Conservation (phyloP, 2,797 vertebrate genomes). For the Coluber constrictor region DNA sequence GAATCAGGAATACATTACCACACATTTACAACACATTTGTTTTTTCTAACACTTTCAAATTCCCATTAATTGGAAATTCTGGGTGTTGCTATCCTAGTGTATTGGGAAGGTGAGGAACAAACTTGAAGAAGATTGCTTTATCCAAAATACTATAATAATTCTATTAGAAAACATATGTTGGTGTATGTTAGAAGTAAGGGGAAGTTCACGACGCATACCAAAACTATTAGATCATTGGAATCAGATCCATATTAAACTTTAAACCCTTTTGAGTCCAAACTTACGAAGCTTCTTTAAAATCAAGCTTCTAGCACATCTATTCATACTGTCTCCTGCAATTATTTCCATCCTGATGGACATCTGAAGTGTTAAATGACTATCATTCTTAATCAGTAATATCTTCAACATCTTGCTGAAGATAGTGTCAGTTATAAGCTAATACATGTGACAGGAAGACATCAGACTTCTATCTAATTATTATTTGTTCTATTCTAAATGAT, state of each 20-base stretch:
- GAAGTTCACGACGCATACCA: not conserved
- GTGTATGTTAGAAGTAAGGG: not conserved
- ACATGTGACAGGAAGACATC: not conserved
- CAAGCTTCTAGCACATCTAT: not conserved
- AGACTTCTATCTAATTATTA: not conserved
- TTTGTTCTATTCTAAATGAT: not conserved
- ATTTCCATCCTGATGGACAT: not conserved
- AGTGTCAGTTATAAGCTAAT: not conserved
- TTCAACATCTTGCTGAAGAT: not conserved
- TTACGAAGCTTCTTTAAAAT: not conserved
- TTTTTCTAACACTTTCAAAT: not conserved
- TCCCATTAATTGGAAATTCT: not conserved
- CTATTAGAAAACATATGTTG: not conserved
- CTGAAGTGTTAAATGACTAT: not conserved
- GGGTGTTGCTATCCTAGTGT: not conserved
- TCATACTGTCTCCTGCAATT: not conserved
- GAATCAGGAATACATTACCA: not conserved
- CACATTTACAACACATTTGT: not conserved
- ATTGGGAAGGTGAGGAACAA: not conserved
- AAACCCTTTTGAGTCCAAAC: not conserved
- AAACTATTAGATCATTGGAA: not conserved
- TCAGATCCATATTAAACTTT: not conserved
- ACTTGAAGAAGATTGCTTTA: not conserved
- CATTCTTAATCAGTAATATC: not conserved
- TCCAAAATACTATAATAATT: not conserved